phyloP scores from a whole-genome alignment of 2,888 invertebrate genomes.

The Laothoe populi region DNA sequence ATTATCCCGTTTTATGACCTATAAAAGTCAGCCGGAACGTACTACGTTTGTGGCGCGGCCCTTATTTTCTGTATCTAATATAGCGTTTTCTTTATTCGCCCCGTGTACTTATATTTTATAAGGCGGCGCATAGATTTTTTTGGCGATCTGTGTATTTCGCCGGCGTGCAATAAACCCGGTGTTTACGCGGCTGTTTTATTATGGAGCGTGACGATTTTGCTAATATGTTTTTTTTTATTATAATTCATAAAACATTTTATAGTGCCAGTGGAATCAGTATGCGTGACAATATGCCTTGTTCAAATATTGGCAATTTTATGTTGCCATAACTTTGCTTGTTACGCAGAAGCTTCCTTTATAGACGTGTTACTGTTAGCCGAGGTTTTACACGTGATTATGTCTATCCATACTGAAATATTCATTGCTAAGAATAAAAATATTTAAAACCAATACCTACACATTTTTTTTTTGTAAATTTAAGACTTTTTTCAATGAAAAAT shows the following conservation, averaged over 20 bases:
- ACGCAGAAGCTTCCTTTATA: constrained; percentile 1
- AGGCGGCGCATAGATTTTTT: constrained; percentile 75
- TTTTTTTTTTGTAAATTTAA: too few relatives aligned
- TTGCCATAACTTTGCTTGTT: constrained; percentile 19
- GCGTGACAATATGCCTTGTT: constrained; percentile 25
- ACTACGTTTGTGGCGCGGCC: constrained; percentile 79
- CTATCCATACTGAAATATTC: background rate
- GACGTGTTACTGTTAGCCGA: constrained; percentile 8
- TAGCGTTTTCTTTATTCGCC: constrained; percentile 75
- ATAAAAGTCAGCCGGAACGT: constrained; percentile 81
- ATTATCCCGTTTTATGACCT: constrained; percentile 83
- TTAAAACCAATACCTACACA: background rate
- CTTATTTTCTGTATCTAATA: constrained; percentile 81
- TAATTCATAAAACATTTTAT: constrained; percentile 70
- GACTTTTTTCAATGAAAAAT: too few relatives aligned
- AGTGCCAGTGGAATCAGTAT: constrained; percentile 36
- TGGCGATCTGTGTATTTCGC: constrained; percentile 74
- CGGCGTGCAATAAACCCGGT: constrained; percentile 66
- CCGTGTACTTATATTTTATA: constrained; percentile 73
- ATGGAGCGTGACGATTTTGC: constrained; percentile 69
- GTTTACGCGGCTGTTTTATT: constrained; percentile 73
- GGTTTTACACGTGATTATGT: constrained; percentile 21
- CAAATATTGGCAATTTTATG: constrained; percentile 23
- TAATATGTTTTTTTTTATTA: constrained; percentile 70
- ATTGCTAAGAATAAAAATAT: background rate